Evolutionary conservation across 2,113 vertebrate genomes (phyloP), one percentile per base, ranked within the genome.

Genomic region (Perca fluviatilis): DNA sequence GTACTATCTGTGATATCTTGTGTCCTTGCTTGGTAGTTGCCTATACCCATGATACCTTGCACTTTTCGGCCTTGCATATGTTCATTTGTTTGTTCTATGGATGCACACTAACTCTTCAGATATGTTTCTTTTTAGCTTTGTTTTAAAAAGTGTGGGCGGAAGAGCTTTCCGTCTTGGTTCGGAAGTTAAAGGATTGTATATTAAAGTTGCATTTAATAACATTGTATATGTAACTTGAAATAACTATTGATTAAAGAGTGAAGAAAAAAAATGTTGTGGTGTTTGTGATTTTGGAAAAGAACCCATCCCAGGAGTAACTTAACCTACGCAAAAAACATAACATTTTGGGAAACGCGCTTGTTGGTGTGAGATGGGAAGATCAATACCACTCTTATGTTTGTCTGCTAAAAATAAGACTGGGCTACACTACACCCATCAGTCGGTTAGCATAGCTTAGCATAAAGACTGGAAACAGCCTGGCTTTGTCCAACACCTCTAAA

Each of bases 181-280:
- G 49, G 80, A 89, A 60, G 63, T 79, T 50, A 84, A 84, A 88
- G 86, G 89, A 88, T 92, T 93, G 90, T 93, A 93, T 91, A 92
- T 92, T 91, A 85, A 91, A 93, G 87, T 92, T 90, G 83, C 94
- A 93, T 93, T 94, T 93, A 92, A 85, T 90, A 93, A 90, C 90
- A 91, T 87, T 88, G 81, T 89, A 80, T 89, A 92, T 93, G 89
- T 93, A 91, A 86, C 87, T 92, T 93, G 85, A 94, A 90, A 85
- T 89, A 82, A 93, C 40, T 89, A 94, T 91, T 74, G 66, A 94
- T 92, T 92, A 93, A 93, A 92, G 86, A 79, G 84, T 86, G 80
- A 65, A 21, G 56, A 88, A 82, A 90, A 90, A 5, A 84, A n/a
- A 9, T 15, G 23, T 33, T 56, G 8, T 74, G 16, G 47, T 72